Evolutionary conservation across 2,797 vertebrate species (phyloP).

Genomic region (Acrossocheilus fasciatus): DNA sequence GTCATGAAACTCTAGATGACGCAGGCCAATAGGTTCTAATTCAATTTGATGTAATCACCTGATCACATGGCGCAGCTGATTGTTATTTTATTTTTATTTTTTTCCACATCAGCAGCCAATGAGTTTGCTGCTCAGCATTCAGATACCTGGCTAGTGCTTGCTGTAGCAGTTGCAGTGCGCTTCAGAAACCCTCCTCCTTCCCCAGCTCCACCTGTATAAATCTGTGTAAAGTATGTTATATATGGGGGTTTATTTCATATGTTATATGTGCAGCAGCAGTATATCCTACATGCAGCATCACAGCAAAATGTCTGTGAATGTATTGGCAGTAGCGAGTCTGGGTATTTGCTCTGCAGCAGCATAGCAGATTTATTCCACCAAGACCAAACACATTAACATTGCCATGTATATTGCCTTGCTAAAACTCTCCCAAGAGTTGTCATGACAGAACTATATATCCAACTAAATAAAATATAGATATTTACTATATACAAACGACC

Average conservation of each 20-base stretch:
- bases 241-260: too few relatives aligned
- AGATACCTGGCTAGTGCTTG: background rate
- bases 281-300: too few relatives aligned
- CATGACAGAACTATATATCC: too few relatives aligned
- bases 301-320: too few relatives aligned
- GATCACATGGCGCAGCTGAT: background rate
- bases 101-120: background rate
- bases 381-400: too few relatives aligned
- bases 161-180: background rate
- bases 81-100: background rate
- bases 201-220: background rate
- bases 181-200: background rate
- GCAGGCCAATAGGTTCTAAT: background rate
- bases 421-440: too few relatives aligned
- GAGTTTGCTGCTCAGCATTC: background rate
- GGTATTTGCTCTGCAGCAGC: too few relatives aligned
- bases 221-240: background rate
- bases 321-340: too few relatives aligned
- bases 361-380: too few relatives aligned
- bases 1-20: background rate
- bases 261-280: too few relatives aligned
- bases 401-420: too few relatives aligned
- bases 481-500: background rate
- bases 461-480: too few relatives aligned
- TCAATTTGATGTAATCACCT: background rate